Base-by-base conservation (phyloP, 2,888 invertebrate genomes). In the Lepidochrysops patricia region DNA sequence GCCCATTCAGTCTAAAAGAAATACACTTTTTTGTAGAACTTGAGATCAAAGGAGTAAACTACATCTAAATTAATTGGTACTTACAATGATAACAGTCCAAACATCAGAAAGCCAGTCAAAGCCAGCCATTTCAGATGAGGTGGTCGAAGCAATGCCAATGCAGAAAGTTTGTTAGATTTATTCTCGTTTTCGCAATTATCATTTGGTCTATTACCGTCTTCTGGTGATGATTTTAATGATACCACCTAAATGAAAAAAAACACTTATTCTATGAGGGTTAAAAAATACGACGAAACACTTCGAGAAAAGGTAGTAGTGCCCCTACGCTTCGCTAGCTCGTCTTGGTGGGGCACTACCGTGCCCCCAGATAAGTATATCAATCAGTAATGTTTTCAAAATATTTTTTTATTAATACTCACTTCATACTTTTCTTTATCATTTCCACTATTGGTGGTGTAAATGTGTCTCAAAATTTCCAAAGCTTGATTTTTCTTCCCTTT, bases 401-500 rank as follows among this genome's bases (percentile, higher is more conserved):
- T n/a, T n/a, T n/a, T n/a, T n/a, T n/a, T n/a, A n/a, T n/a, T n/a
- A n/a, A n/a, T n/a, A 78, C 80, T 76, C 59, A 88, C 88, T 61
- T 73, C 70, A 70, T 73, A 88, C n/a, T 66, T 73, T 4, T 81
- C 75, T 32, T 68, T 69, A 1, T 71, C 61, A 27, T 70, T 35
- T 0, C 84, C 80, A 3, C 71, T 81, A 57, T 89, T 89, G 0
- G 66, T 66, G 1, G 77, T 62, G 63, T 81, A 86, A 2, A 89
- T 76, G 23, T 70, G 75, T 58, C 63, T 72, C 57, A 88, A 63
- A 1, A 87, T 76, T 0, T 74, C 73, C 62, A 95, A 69, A 0
- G 95, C 93, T 61, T 91, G 87, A 0, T 89, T 81, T 2, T 87
- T 80, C 62, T 89, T 87, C 0, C 93, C 92, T 67, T 90, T 92